Conservation (phyloP, 2,888 invertebrate species). For the Ophion obscuratus region DNA sequence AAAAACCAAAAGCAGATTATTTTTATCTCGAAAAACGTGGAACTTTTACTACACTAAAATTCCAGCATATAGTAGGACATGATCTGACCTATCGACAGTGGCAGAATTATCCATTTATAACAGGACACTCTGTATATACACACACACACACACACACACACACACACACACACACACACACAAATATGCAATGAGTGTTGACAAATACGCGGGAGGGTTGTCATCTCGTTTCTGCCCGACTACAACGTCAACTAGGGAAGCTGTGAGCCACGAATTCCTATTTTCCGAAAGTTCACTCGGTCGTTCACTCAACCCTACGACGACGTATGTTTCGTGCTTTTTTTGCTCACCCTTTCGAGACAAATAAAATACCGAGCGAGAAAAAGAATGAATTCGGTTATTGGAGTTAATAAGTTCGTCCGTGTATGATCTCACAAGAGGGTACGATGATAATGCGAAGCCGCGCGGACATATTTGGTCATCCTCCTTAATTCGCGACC, state of each 20-base stretch:
- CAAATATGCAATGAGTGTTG: no score
- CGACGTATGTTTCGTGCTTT: conserved; percentile 19
- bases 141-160: no score
- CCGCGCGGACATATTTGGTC: conserved; percentile 72
- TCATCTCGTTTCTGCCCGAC: no score
- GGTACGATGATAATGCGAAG: conserved; percentile 62
- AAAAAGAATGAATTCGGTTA: conserved; percentile 56
- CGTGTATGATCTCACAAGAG: conserved; percentile 46
- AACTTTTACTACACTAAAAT: no score
- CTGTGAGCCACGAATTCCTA: not conserved
- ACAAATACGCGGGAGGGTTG: no score
- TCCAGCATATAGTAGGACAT: no score
- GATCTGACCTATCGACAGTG: no score
- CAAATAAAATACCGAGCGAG: conserved; percentile 30
- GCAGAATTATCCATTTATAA: no score
- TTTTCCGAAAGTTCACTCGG: conserved; percentile 47
- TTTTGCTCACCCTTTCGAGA: not conserved
- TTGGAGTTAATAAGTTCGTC: conserved; percentile 62
- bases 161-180: no score
- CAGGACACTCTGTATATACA: no score
- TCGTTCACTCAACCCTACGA: not conserved
- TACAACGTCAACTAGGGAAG: not conserved
- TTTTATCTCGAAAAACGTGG: no score
- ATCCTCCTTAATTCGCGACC: conserved; percentile 77
- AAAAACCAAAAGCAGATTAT: no score